Evolutionary conservation across 1,140 invertebrate species (phyloP), one percentile per base, ranked within the genome.

Genomic region (Drosophila dunni): DNA sequence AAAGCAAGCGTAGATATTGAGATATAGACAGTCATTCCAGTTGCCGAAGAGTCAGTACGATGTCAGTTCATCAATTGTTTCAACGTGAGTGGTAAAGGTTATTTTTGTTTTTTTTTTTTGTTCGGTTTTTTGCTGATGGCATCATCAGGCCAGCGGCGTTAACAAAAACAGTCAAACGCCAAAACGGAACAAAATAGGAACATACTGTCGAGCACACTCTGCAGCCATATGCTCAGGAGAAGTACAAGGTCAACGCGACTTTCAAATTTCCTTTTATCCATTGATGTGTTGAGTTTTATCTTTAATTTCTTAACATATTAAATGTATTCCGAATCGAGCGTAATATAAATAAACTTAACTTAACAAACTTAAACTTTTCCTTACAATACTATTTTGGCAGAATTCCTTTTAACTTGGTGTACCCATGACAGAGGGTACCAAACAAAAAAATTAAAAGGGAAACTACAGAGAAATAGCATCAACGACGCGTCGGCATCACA

Each of bases 21-120:
- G 36, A 65, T 69, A 66, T 60, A 62, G 70, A 53, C 44, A 58
- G 62, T 51, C 58, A 63, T 38, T 68, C 33, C 56, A 61, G 56
- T 62, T 46, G 57, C 51, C 50, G 51, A 40, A 62, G 42, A 68
- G 58, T 46, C 56, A 63, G 71, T 50, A 67, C 51, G 64, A 74
- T 64, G 71, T 50, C 73, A 58, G 64, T 78, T 64, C 64, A 70
- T 84, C 77, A 80, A 77, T 67, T 80, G 77, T 80, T 76, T 77
- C 78, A 78, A 69, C 75, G 78, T 77, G 57, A 74, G 79, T 66
- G 73, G 44, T 63, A 73, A 60, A 64, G 73, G 56, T 62, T 67
- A 48, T 66, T 70, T 40, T 58, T 69, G 1, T 4, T 29, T 29
- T 53, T 63, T 78, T 70, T 20, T 20, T 1, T 20, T 20, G 17